phyloP scores from a whole-genome alignment of 2,888 invertebrate genomes.

The Melieria picta region DNA sequence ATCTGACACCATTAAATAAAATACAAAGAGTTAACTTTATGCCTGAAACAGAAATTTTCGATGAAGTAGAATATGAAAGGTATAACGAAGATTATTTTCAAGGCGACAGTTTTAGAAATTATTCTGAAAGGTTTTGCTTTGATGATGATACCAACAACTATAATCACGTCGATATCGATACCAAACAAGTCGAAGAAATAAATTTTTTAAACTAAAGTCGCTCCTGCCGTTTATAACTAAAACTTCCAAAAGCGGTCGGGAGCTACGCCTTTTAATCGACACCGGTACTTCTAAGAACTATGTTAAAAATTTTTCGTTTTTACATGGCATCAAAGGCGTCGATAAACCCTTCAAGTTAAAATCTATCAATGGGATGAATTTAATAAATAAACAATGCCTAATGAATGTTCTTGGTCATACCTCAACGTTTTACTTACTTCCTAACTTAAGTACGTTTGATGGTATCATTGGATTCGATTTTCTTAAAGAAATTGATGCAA shows the following conservation, averaged over 20 bases:
- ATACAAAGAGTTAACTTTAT: too few relatives aligned
- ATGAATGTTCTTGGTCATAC: conserved; percentile 3
- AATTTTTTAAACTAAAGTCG: neutral
- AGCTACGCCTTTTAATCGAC: conserved; percentile 33
- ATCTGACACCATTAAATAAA: conserved; percentile 5
- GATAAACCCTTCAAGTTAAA: conserved; percentile 11
- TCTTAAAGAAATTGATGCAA: conserved; percentile 3
- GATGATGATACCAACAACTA: neutral
- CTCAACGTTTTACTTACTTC: conserved; percentile 31
- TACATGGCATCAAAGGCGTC: conserved; percentile 21
- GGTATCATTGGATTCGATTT: conserved; percentile 2
- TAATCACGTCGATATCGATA: neutral
- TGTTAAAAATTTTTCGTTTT: conserved; percentile 22
- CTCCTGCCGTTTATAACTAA: neutral
- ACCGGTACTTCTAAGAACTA: conserved; percentile 36
- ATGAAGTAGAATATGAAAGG: neutral
- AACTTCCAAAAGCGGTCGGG: neutral
- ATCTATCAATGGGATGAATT: neutral
- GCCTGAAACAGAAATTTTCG: neutral
- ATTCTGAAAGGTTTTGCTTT: neutral
- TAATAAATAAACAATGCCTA: neutral
- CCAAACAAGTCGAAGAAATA: neutral
- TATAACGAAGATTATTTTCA: too few relatives aligned
- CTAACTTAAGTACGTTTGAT: conserved; percentile 25
- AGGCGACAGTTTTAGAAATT: neutral